Evolutionary conservation across 2,113 vertebrate species (phyloP).

Genomic region (Hylia prasina): DNA sequence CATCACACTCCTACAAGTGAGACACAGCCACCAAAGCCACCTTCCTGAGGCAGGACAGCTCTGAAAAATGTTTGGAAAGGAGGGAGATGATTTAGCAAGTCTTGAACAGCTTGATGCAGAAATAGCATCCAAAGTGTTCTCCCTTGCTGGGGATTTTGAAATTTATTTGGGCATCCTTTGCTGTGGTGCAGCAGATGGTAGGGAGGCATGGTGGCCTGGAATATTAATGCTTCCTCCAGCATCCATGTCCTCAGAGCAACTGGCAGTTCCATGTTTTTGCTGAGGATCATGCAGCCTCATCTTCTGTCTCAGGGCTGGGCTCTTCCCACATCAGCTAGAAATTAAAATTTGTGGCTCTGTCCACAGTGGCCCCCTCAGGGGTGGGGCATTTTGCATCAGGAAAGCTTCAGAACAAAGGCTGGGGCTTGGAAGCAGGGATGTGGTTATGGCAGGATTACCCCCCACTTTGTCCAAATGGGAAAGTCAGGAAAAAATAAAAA

Average conservation of each 20-base stretch:
- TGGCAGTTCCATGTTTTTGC: background rate
- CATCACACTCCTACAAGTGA: background rate
- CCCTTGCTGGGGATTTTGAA: background rate
- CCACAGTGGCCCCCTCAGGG: rapidly evolving
- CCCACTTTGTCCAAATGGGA: background rate
- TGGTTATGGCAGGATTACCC: background rate
- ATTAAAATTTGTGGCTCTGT: background rate
- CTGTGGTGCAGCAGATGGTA: conserved; percentile 13
- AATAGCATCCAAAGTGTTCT: background rate
- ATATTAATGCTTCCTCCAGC: background rate
- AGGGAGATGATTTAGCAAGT: background rate
- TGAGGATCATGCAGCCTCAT: background rate
- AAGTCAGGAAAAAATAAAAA: background rate
- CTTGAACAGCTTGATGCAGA: background rate
- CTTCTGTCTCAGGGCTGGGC: rapidly evolving
- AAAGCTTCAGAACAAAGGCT: background rate
- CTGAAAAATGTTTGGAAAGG: background rate
- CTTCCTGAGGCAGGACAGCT: background rate
- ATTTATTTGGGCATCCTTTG: background rate
- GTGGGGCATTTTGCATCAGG: background rate
- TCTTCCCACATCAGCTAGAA: background rate
- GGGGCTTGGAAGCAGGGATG: background rate
- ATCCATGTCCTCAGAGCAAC: background rate
- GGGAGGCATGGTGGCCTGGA: background rate
- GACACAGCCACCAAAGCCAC: background rate